Percentiles rank a stretch among this genome's conserved stretches.
These are phyloP conservation scores for Syrista parreyssii DNA, from an alignment of 2,888 invertebrate species.

Conservation along the genomic window DNA sequence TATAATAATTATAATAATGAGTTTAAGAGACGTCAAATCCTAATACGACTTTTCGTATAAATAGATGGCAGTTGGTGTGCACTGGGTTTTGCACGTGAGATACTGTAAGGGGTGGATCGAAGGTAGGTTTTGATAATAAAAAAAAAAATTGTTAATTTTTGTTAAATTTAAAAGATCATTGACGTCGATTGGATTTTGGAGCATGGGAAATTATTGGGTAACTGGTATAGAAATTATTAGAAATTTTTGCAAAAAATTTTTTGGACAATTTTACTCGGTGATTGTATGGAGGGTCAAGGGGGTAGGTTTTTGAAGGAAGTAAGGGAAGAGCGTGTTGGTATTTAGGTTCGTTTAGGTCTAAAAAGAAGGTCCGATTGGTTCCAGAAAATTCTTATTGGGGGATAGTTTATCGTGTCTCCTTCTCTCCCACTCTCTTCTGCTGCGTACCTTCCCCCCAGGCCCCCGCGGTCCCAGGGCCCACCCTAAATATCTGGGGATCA, in stretches of 20 bases:
- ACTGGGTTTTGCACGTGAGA: not conserved
- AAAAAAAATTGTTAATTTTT: too few species aligned
- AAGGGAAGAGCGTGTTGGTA: not conserved
- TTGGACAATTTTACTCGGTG: not conserved
- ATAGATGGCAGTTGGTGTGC: not conserved
- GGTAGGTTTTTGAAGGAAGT: not conserved
- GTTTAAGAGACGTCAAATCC: not conserved
- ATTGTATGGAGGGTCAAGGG: not conserved
- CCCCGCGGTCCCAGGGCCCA: not conserved
- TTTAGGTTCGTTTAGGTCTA: not conserved
- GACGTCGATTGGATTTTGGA: not conserved
- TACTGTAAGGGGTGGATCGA: not conserved
- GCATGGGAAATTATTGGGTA: not conserved
- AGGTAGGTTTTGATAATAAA: not conserved
- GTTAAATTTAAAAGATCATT: not conserved
- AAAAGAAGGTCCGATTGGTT: slow-evolving; percentile 1
- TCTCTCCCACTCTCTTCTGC: not conserved
- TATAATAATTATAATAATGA: not conserved
- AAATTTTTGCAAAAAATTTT: not conserved
- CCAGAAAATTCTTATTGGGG: slow-evolving; percentile 41
- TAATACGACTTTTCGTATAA: not conserved
- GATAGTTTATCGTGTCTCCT: slow-evolving; percentile 45
- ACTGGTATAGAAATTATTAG: not conserved
- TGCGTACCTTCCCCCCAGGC: not conserved
- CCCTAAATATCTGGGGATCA: slow-evolving; percentile 60